A percentile compares a stretch with the other conserved stretches of the same genome.
These are phyloP conservation scores for Drosophila barbarae DNA, from an alignment of 2,888 invertebrate genomes.

Conservation along the genomic window DNA sequence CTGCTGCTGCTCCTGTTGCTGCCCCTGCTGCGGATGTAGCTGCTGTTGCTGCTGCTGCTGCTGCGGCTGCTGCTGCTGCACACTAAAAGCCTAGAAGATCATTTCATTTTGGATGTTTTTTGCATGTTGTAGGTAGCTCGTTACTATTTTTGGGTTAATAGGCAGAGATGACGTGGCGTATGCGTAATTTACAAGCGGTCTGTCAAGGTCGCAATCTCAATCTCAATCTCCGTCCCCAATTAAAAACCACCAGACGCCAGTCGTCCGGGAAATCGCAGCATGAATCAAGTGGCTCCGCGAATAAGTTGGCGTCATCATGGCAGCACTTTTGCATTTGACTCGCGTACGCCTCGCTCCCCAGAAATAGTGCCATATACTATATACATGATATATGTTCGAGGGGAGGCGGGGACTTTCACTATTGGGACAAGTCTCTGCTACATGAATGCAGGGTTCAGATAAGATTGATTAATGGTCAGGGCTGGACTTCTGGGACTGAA, in stretches of 20 bases:
- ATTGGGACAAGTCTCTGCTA: conserved; percentile 18
- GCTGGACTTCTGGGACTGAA: conserved; percentile 18
- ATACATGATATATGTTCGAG: not conserved
- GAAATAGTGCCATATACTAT: conserved; percentile 3
- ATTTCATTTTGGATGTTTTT: conserved; percentile 49
- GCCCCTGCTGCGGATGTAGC: conserved; percentile 40
- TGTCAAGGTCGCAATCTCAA: conserved; percentile 36
- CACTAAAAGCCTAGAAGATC: conserved; percentile 68
- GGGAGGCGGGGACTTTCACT: conserved; percentile 11
- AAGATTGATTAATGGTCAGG: conserved; percentile 29
- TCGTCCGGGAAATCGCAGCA: conserved; percentile 27
- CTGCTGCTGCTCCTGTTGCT: conserved; percentile 47
- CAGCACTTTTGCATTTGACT: conserved; percentile 43
- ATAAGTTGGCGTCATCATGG: conserved; percentile 42
- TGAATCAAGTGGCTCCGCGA: conserved; percentile 38
- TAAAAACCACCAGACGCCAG: conserved; percentile 45
- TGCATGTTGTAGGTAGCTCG: not conserved
- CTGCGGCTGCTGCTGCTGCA: conserved; percentile 44
- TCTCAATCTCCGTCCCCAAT: conserved; percentile 43
- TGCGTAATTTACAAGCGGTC: conserved; percentile 63
- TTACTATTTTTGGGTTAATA: conserved; percentile 35
- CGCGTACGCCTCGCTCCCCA: conserved; percentile 25
- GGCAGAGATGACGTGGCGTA: conserved; percentile 58
- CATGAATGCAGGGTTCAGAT: conserved; percentile 19
- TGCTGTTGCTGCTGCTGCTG: conserved; percentile 36